Conservation (phyloP, 2,113 vertebrate species). For the Sinocyclocheilus maitianheensis region DNA sequence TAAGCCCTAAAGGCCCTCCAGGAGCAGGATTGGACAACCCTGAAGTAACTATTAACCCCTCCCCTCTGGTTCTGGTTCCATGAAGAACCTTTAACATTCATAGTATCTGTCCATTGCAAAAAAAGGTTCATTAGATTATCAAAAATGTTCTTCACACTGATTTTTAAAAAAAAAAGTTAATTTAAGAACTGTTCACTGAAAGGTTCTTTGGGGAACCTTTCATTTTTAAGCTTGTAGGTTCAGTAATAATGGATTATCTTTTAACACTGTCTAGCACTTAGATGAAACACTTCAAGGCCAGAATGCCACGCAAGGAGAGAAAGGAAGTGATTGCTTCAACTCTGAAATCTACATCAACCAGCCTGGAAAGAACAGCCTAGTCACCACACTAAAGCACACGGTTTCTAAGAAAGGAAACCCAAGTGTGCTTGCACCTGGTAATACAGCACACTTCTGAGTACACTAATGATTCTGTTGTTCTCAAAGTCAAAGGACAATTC, state of each 20-base stretch:
- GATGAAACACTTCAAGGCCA: background rate
- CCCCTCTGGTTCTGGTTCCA: background rate
- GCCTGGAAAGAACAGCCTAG: conserved; percentile 71
- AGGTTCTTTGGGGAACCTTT: background rate
- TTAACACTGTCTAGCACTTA: conserved; percentile 17
- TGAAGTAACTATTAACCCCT: background rate
- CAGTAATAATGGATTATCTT: background rate
- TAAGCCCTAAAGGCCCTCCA: background rate
- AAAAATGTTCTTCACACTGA: no score
- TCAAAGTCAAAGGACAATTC: background rate
- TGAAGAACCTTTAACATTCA: background rate
- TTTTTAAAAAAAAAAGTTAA: no score
- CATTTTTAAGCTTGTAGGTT: background rate
- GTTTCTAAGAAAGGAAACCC: conserved; percentile 77
- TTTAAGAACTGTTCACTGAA: background rate
- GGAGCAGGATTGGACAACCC: background rate
- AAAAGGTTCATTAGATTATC: no score
- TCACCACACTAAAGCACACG: conserved; percentile 77
- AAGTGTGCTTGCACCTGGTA: conserved; percentile 86
- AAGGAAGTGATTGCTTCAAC: conserved; percentile 68
- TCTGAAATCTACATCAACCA: conserved; percentile 67
- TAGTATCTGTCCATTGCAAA: no score
- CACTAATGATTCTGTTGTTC: background rate
- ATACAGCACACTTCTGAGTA: background rate
- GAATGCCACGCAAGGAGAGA: conserved; percentile 49